These are phyloP conservation scores for Parascotia fuliginaria DNA, from an alignment of 2,888 invertebrate genomes.

Conservation along the genomic window DNA sequence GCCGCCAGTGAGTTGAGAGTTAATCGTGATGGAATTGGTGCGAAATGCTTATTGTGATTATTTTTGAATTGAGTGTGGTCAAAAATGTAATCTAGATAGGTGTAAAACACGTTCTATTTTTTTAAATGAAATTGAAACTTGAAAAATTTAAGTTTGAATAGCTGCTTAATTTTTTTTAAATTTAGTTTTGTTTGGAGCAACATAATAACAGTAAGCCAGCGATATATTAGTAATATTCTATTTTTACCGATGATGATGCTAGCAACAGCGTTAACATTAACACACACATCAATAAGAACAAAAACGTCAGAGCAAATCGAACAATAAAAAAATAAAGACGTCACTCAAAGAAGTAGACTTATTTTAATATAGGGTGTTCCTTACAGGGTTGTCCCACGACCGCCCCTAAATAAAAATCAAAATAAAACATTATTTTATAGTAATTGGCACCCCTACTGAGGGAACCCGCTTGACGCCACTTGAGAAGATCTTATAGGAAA, in stretches of 20 bases:
- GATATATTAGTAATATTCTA: too few relatives aligned
- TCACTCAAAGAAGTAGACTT: slow-evolving; percentile 78
- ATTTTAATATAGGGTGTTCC: slow-evolving; percentile 80
- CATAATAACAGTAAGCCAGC: too few relatives aligned
- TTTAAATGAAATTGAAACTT: too few relatives aligned
- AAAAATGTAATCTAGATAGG: too few relatives aligned
- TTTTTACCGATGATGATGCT: too few relatives aligned
- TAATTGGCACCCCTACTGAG: slow-evolving; percentile 84
- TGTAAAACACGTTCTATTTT: too few relatives aligned
- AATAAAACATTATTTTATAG: slow-evolving; percentile 81
- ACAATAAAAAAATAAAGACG: slow-evolving; percentile 73
- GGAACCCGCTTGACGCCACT: slow-evolving; percentile 76
- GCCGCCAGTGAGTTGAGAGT: slow-evolving; percentile 28
- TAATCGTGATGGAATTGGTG: slow-evolving; percentile 37
- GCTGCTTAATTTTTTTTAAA: too few relatives aligned
- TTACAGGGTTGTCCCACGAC: slow-evolving; percentile 83
- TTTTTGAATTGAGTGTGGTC: background rate
- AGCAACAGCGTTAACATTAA: slow-evolving; percentile 6
- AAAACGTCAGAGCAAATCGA: slow-evolving; percentile 70
- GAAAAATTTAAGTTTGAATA: too few relatives aligned
- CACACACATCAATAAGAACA: slow-evolving; percentile 41
- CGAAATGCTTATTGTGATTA: slow-evolving; percentile 1
- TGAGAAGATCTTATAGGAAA: slow-evolving; percentile 81
- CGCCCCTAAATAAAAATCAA: slow-evolving; percentile 84
- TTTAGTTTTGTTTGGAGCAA: too few relatives aligned